Evolutionary conservation across 2,113 vertebrate species (phyloP), one percentile per base, ranked within the genome.

Genomic region (Hippocampus abdominalis): DNA sequence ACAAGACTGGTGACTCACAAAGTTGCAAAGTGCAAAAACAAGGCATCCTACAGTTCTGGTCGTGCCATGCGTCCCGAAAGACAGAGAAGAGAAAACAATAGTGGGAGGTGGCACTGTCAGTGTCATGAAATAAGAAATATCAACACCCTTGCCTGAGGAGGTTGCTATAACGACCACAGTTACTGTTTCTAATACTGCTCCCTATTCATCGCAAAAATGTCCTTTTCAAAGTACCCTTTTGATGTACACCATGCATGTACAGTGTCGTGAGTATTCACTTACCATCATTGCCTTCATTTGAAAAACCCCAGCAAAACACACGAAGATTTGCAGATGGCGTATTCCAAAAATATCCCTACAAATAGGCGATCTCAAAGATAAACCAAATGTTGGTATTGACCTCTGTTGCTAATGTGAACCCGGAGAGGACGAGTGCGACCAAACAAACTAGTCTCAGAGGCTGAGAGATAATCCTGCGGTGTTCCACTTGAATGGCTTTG

Each of bases 381-480:
- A 77, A 32, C 60, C 62, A 3, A 44, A 65, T 76, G 32, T 68
- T 75, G 65, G 72, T 69, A 56, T 70, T 74, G 71, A 79, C 72
- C 81, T 80, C 71, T 69, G 80, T 60, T 71, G 70, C 53, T 72
- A n/a, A 74, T 77, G 73, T 71, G 64, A 83, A 80, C 73, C 61
- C 64, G 51, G 76, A 75, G 77, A 71, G 73, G 76, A 84, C 72
- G 69, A 84, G 84, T 83, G 81, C 64, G 78, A 84, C 81, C 82
- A 72, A 69, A 80, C 63, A 75, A 84, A 86, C 60, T 36, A 74
- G 81, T 89, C 83, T 90, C 86, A 84, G 82, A 88, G 88, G 75
- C 84, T 81, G 78, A 88, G 79, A 84, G 91, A 89, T 93, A 91
- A 93, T 93, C 91, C 91, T 64, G 72, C 84, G 77, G 76, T 85